Evolutionary conservation across 2,113 vertebrate genomes (phyloP).

Genomic region (Cariama cristata): DNA sequence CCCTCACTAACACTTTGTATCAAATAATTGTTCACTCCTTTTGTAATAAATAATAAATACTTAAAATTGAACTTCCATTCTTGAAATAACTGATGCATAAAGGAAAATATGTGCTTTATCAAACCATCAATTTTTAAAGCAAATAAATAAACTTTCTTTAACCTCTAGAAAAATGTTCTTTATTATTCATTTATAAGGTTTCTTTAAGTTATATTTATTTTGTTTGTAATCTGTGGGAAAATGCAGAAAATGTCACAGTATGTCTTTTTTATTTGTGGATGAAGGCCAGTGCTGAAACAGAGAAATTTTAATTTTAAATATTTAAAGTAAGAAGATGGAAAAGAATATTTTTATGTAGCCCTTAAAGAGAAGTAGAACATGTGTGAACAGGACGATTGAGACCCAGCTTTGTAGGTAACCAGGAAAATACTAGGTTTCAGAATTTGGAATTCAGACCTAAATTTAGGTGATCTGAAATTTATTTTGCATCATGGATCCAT

Average conservation of each 20-base stretch:
- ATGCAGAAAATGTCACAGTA: background rate
- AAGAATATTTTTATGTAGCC: background rate
- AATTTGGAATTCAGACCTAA: background rate
- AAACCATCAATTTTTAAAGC: slow-evolving; percentile 13
- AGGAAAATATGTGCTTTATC: background rate
- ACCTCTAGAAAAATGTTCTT: background rate
- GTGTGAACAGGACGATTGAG: background rate
- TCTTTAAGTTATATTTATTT: background rate
- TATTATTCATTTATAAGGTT: background rate
- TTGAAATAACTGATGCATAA: slow-evolving; percentile 9
- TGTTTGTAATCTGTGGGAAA: no score
- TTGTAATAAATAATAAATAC: slow-evolving; percentile 43
- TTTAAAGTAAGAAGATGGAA: background rate
- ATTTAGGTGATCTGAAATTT: background rate
- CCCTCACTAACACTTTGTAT: background rate
- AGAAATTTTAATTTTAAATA: background rate
- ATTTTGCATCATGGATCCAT: background rate
- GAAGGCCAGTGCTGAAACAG: background rate
- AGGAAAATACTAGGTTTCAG: background rate
- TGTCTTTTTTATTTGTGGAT: background rate
- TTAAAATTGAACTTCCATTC: background rate
- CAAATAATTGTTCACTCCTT: background rate
- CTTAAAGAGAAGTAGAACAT: background rate
- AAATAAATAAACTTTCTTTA: background rate
- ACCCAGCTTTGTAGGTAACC: background rate